Percentiles rank a stretch among this genome's conserved stretches.
Conservation (phyloP, 2,797 vertebrate species). For the Sebastes oblongus region DNA sequence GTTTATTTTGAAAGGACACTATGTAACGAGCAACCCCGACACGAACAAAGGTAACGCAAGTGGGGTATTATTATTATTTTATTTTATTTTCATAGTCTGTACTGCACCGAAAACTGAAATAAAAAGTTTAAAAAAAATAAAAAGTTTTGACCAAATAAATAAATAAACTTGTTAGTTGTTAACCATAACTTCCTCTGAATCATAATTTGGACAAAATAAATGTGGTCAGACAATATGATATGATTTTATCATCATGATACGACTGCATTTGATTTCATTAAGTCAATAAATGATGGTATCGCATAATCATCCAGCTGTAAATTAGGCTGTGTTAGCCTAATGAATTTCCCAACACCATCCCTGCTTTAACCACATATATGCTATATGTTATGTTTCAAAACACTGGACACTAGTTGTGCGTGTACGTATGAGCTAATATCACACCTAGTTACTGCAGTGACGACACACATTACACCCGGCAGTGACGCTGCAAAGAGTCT, state of each 20-base stretch:
- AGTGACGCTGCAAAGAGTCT: constrained; percentile 42
- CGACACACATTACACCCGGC: constrained; percentile 2
- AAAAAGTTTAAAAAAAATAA: background rate
- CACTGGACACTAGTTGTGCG: background rate
- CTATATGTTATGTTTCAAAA: constrained; percentile 34
- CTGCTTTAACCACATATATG: background rate
- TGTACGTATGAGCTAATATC: constrained; percentile 40
- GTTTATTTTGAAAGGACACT: too few species aligned
- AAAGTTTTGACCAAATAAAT: background rate
- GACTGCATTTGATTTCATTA: background rate
- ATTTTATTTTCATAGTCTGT: too few species aligned
- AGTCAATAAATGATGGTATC: background rate
- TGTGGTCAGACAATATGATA: background rate
- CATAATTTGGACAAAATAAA: background rate
- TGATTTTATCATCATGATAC: background rate
- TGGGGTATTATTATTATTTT: too few species aligned
- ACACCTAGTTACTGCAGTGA: constrained; percentile 48
- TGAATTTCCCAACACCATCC: background rate
- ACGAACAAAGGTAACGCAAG: too few species aligned
- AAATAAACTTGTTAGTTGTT: background rate
- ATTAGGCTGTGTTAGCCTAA: background rate
- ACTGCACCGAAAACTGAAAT: too few species aligned
- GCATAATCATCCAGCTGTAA: background rate
- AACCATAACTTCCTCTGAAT: background rate
- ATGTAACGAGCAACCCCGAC: too few species aligned